Conservation (phyloP, 2,113 vertebrate species). For the Nicator chloris region DNA sequence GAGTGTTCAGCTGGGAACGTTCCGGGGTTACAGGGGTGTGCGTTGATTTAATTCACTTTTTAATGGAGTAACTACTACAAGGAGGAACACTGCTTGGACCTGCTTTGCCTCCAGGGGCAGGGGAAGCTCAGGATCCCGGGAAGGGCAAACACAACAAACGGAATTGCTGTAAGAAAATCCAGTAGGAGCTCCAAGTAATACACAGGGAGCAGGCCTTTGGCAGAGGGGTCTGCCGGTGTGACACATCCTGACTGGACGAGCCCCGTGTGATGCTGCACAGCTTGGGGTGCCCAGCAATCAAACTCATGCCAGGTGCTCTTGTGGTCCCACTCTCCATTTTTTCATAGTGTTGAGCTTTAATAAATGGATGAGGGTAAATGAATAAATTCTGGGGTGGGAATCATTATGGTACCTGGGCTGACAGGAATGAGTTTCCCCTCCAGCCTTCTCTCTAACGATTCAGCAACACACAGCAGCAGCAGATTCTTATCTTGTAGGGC, state of each 20-base stretch:
- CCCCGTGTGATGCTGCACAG: rapidly evolving
- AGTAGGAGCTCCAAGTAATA: rapidly evolving
- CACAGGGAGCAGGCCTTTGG: neutral
- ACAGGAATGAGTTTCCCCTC: neutral
- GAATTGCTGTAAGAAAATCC: neutral
- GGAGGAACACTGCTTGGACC: neutral
- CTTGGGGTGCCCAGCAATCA: neutral
- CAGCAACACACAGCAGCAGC: neutral
- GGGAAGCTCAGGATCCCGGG: neutral
- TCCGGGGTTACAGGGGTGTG: rapidly evolving
- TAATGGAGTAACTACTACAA: neutral
- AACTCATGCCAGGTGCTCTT: neutral
- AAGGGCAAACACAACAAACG: neutral
- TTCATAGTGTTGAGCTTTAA: neutral
- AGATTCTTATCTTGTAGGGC: neutral
- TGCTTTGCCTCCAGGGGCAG: neutral
- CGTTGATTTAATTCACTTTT: neutral
- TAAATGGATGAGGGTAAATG: neutral
- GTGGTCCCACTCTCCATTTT: neutral
- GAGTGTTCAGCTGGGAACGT: neutral
- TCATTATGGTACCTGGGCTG: neutral
- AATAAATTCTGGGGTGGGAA: neutral
- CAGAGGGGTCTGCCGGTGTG: neutral
- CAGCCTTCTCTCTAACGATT: neutral
- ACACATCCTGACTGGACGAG: neutral